Evolutionary conservation across 1,140 invertebrate species (phyloP).

Genomic region (Caenorhabditis brenneri): DNA sequence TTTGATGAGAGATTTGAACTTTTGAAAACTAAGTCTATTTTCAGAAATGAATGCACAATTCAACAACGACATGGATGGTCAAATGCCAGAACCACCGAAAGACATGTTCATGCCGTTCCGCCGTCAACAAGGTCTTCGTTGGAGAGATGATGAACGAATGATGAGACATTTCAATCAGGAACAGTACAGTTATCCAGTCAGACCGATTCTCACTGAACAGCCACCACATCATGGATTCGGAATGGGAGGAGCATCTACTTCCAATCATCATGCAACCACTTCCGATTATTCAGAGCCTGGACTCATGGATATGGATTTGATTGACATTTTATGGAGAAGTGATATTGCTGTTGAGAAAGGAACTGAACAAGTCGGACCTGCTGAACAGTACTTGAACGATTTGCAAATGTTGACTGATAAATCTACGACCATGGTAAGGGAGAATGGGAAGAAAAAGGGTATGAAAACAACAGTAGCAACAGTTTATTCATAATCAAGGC

Average conservation of each 20-base stretch:
- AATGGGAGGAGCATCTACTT: background rate
- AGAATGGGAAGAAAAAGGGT: background rate
- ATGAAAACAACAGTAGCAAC: too few species aligned
- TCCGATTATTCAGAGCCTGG: background rate
- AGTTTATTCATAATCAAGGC: background rate
- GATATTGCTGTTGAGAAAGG: constrained; percentile 69
- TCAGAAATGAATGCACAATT: constrained; percentile 15
- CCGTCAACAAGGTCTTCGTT: constrained; percentile 5
- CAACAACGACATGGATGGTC: background rate
- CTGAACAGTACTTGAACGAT: constrained; percentile 65
- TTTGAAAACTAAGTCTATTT: background rate
- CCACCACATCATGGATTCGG: background rate
- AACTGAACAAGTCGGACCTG: background rate
- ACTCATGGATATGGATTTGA: constrained; percentile 68
- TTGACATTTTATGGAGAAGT: constrained; percentile 65
- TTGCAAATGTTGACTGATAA: constrained; percentile 68
- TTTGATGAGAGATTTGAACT: background rate
- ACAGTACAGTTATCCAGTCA: background rate
- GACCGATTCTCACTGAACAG: constrained; percentile 2
- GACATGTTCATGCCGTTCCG: background rate
- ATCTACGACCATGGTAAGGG: constrained; percentile 57
- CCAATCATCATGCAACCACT: constrained; percentile 10
- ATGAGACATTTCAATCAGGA: background rate
- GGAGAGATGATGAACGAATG: background rate
- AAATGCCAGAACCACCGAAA: background rate